Percentiles rank a stretch among this genome's conserved stretches.
These are phyloP conservation scores for Phyllotreta striolata DNA, from an alignment of 2,888 invertebrate species.

Conservation along the genomic window DNA sequence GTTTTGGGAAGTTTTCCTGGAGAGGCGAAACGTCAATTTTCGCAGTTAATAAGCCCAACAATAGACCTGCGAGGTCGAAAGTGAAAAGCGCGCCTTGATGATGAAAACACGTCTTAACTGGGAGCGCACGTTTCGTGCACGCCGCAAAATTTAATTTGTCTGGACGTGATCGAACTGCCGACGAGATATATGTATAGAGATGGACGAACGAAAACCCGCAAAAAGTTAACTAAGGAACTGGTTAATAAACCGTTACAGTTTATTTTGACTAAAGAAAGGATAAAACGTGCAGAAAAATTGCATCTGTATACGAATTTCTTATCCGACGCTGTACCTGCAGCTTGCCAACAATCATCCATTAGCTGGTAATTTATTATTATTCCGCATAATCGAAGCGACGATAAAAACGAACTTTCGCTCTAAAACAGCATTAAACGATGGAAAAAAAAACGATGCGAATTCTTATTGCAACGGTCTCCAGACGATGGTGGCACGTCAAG, in stretches of 20 bases:
- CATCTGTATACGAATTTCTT: too few species aligned
- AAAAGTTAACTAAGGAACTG: too few species aligned
- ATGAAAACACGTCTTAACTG: conserved; percentile 27
- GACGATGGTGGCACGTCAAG: conserved; percentile 27
- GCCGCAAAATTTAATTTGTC: conserved; percentile 58
- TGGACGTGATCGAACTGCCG: conserved; percentile 54
- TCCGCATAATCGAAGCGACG: too few species aligned
- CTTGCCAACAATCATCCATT: too few species aligned
- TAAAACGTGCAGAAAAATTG: neutral
- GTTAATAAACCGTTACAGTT: neutral
- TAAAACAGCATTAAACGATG: neutral
- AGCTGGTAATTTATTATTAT: too few species aligned
- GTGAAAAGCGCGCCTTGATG: conserved; percentile 23
- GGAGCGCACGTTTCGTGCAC: conserved; percentile 33
- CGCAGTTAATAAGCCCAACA: neutral
- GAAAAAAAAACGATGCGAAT: conserved; percentile 1
- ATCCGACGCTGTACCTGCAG: too few species aligned
- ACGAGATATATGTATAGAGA: conserved; percentile 40
- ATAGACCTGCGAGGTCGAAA: conserved; percentile 22
- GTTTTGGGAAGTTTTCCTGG: too few species aligned
- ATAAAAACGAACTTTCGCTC: neutral
- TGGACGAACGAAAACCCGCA: too few species aligned
- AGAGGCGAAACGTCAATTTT: too few species aligned
- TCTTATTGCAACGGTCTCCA: conserved; percentile 18
- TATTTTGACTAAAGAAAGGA: neutral